phyloP scores from a whole-genome alignment of 2,888 invertebrate species.

The Augiades crinisus region DNA sequence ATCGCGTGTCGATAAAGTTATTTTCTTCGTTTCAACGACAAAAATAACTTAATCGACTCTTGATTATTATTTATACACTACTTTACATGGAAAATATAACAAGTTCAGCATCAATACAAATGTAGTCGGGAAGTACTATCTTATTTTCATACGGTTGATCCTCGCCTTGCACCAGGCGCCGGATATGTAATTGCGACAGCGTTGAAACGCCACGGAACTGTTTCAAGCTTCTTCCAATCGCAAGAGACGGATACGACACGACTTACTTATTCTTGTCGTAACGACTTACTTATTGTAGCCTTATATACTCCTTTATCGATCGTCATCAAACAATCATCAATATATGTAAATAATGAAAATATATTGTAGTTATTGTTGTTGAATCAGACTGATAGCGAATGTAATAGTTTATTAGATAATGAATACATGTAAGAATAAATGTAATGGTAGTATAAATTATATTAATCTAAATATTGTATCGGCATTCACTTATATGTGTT shows the following conservation, averaged over 20 bases:
- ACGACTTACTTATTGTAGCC: too few species aligned
- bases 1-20: too few species aligned
- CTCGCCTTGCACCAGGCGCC: constrained; percentile 36
- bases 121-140: constrained; percentile 1
- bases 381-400: constrained; percentile 69
- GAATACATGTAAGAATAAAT: background rate
- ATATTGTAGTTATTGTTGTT: constrained; percentile 23
- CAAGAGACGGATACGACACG: too few species aligned
- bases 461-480: constrained; percentile 1
- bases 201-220: constrained; percentile 31
- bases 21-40: too few species aligned
- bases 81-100: too few species aligned
- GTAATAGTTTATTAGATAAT: constrained; percentile 40
- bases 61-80: too few species aligned
- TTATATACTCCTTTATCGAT: too few species aligned
- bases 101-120: too few species aligned
- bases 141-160: constrained; percentile 28
- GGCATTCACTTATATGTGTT: constrained; percentile 9
- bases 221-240: too few species aligned
- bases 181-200: constrained; percentile 41
- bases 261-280: too few species aligned
- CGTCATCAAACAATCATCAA: background rate
- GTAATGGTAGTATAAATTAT: constrained; percentile 6
- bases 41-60: too few species aligned
- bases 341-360: constrained; percentile 9